phyloP scores from a whole-genome alignment of 1,140 invertebrate species.

The Phortica variegata region DNA sequence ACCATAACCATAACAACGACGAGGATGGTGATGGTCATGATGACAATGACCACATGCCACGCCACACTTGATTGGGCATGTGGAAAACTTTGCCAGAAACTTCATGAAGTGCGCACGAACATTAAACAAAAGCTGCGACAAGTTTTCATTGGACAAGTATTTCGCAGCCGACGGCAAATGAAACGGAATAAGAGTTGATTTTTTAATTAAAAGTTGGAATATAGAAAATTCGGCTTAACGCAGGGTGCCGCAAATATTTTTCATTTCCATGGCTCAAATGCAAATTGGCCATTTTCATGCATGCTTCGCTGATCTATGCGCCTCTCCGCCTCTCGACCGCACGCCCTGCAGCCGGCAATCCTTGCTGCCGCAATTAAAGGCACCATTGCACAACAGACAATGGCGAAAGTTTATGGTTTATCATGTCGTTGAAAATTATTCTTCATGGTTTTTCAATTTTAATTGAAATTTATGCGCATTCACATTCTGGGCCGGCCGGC shows the following conservation, averaged over 20 bases:
- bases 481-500: background rate
- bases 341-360: constrained; percentile 4
- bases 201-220: constrained; percentile 33
- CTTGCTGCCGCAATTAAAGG: background rate
- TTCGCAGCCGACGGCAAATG: constrained; percentile 20
- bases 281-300: constrained; percentile 37
- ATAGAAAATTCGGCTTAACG: too few relatives aligned
- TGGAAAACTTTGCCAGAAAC: background rate
- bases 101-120: background rate
- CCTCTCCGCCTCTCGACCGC: constrained; percentile 37
- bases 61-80: background rate
- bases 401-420: constrained; percentile 18
- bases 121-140: constrained; percentile 22
- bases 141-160: constrained; percentile 35
- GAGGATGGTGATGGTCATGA: too few relatives aligned
- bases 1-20: too few relatives aligned
- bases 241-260: constrained; percentile 6
- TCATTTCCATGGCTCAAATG: constrained; percentile 10
- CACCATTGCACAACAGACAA: background rate
- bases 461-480: constrained; percentile 54
- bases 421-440: constrained; percentile 18
- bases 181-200: constrained; percentile 5
- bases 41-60: too few relatives aligned
- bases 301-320: too few relatives aligned
- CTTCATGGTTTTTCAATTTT: constrained; percentile 53